phyloP scores from a whole-genome alignment of 2,113 vertebrate genomes.

The Eidolon helvum region DNA sequence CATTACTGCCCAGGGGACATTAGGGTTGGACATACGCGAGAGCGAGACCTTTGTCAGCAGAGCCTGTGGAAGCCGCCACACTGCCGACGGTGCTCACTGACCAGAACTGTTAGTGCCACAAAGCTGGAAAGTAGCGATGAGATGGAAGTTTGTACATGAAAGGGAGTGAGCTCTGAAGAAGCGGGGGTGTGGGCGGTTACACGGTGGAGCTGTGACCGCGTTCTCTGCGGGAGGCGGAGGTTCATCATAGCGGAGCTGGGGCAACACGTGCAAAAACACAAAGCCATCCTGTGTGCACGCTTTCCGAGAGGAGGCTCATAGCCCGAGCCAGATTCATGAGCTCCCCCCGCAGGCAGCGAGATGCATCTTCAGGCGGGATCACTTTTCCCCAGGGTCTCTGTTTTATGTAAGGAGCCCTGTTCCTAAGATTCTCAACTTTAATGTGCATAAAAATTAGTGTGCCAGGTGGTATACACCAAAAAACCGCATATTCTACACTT shows the following conservation, averaged over 20 bases:
- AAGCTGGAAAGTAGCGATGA: background rate
- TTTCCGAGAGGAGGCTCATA: background rate
- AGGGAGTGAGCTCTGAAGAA: background rate
- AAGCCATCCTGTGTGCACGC: background rate
- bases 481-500: too few relatives aligned
- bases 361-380: too few relatives aligned
- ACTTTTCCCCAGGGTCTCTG: too few relatives aligned
- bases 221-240: background rate
- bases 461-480: too few relatives aligned
- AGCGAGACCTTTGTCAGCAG: background rate
- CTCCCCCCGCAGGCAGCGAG: too few relatives aligned
- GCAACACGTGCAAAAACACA: background rate
- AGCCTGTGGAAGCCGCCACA: background rate
- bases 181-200: background rate
- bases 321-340: background rate
- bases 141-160: background rate
- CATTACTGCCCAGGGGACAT: background rate
- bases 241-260: background rate
- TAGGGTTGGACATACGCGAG: background rate
- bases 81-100: background rate
- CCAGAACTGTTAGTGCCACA: background rate
- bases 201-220: background rate
- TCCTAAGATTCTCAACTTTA: too few relatives aligned
- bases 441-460: too few relatives aligned
- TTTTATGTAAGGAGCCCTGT: too few relatives aligned